Evolutionary conservation across 2,888 invertebrate species (phyloP), one percentile per base, ranked within the genome.

Genomic region (Xanthia togata): DNA sequence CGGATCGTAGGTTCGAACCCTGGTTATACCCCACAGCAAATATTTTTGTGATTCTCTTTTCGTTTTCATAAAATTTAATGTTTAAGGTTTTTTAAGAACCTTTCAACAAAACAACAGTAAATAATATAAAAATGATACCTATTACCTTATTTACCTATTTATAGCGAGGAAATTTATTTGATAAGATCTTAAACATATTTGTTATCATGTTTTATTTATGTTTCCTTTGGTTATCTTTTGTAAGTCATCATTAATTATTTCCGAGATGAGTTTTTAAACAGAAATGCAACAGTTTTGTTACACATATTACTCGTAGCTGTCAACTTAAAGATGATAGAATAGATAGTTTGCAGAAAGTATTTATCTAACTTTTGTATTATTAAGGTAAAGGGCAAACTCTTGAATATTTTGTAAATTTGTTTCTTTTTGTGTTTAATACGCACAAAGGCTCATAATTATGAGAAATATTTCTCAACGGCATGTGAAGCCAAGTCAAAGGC

Each of bases 1-100:
- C 23, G 17, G 0, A 53, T 44, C 35, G 8, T 65, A 65, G 59
- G 73, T 78, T 78, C 65, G 14, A 80, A 60, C 8, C 65, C 73
- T 35, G 35, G 5, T 14, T 0, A n/a, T n/a, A n/a, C n/a, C n/a
- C n/a, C n/a, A 0, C 17, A 8, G 4, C 20, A 63, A 41, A 4
- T 65, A 9, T 50, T 67, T 77, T 11, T 59, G n/a, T 35, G 11
- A 6, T 35, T 23, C 35, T 12, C 2, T 59, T 47, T 60, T 53
- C 4, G 1, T 53, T 23, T 50, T 47, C 8, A 9, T 4, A 23
- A 53, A 3, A 35, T 1, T 17, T 17, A 17, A 17, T n/a, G 4
- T 71, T 50, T 9, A 17, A 9, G 4, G 4, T 44, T 26, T 41
- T 17, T 3, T 17, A 4, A 9, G 2, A 14, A 14, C 12, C 0